Percentiles rank a stretch among this genome's conserved stretches.
Conservation (phyloP, 2,888 invertebrate species). For the Drosophila nr. fundita region DNA sequence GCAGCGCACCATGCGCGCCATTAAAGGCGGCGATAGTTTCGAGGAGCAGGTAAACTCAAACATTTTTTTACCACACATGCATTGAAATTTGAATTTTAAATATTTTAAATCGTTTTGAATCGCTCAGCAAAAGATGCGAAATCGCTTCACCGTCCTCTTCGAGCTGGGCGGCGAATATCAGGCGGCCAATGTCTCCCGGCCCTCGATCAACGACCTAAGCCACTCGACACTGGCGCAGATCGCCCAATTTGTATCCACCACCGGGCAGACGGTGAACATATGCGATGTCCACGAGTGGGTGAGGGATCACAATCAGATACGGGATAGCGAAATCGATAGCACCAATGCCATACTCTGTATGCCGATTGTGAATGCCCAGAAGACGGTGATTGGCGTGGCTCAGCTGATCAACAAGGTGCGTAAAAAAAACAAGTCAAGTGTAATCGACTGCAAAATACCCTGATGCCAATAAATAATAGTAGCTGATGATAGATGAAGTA, state of each 20-base stretch:
- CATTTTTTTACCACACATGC: neutral
- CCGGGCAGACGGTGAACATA: constrained; percentile 95
- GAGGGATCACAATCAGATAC: constrained; percentile 87
- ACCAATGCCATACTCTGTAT: constrained; percentile 94
- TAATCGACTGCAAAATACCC: neutral
- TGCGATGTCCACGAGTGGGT: constrained; percentile 94
- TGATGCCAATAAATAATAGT: neutral
- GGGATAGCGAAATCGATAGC: constrained; percentile 88
- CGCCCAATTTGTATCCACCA: constrained; percentile 94
- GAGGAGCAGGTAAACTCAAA: constrained; percentile 85
- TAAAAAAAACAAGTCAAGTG: neutral
- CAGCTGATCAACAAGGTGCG: constrained; percentile 95
- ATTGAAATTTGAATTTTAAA: neutral
- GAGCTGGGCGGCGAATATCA: constrained; percentile 91
- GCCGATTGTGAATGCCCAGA: constrained; percentile 96
- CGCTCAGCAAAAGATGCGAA: constrained; percentile 84
- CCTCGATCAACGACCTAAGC: constrained; percentile 87
- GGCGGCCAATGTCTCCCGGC: constrained; percentile 88
- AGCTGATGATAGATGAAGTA: neutral
- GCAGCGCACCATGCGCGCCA: constrained; percentile 84
- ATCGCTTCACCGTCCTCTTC: constrained; percentile 93
- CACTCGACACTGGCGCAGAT: constrained; percentile 92
- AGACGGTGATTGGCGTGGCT: constrained; percentile 95
- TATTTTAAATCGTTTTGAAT: constrained; percentile 1
- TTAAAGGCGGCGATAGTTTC: constrained; percentile 89